Evolutionary conservation across 2,113 vertebrate genomes (phyloP).

Genomic region (Panthera leo): DNA sequence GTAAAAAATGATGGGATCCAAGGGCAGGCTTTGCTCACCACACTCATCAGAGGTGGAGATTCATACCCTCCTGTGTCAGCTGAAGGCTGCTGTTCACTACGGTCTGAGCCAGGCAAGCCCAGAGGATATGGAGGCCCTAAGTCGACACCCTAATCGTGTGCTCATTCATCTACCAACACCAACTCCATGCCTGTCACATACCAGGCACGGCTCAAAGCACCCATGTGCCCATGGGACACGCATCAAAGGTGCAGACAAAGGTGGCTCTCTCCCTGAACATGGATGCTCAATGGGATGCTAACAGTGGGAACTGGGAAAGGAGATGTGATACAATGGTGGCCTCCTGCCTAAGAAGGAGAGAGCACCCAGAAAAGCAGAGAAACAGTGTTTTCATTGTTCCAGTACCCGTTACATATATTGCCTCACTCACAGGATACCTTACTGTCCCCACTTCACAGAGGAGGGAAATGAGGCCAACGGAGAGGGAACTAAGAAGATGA

Average conservation of each 20-base stretch:
- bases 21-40: no score
- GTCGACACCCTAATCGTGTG: no score
- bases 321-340: not conserved
- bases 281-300: not conserved
- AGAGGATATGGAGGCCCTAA: not conserved
- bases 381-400: not conserved
- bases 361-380: not conserved
- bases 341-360: not conserved
- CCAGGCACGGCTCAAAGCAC: not conserved
- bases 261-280: not conserved
- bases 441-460: not conserved
- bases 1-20: not conserved
- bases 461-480: not conserved
- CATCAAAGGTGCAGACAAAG: not conserved
- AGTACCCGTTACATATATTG: no score
- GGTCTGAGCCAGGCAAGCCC: not conserved
- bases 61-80: not conserved
- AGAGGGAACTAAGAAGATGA: not conserved
- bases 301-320: not conserved
- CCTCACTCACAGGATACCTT: not conserved
- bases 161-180: no score
- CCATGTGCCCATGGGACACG: not conserved
- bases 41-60: not conserved
- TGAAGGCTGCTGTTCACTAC: not conserved
- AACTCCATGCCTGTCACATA: not conserved